These are phyloP conservation scores for Morelia viridis DNA, from an alignment of 2,797 vertebrate genomes.

Conservation along the genomic window DNA sequence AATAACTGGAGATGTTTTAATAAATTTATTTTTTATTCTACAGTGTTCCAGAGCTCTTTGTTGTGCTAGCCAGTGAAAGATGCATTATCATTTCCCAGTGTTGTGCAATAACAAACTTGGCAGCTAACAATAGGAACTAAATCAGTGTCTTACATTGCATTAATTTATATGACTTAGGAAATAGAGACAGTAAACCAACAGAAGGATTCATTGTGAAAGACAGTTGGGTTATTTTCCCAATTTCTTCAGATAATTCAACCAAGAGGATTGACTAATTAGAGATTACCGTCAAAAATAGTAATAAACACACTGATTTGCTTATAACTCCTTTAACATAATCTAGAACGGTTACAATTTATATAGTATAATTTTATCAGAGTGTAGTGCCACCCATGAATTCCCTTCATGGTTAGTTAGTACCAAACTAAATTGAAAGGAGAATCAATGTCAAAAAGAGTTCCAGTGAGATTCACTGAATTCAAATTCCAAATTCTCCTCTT, in stretches of 20 bases:
- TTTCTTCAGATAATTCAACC: neutral
- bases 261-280: neutral
- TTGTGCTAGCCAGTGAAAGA: neutral
- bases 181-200: neutral
- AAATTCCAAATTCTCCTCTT: neutral
- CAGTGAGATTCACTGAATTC: neutral
- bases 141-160: neutral
- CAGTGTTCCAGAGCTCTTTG: neutral
- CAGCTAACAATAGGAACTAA: neutral
- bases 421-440: too few species aligned
- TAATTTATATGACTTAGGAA: neutral
- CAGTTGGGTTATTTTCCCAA: neutral
- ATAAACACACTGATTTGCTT: too few species aligned
- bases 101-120: neutral
- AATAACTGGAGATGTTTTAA: neutral
- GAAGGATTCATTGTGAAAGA: neutral
- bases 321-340: too few species aligned
- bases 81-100: neutral
- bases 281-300: too few species aligned
- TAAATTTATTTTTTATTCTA: neutral
- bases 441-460: too few species aligned
- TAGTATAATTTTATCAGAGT: too few species aligned
- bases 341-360: too few species aligned
- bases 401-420: too few species aligned
- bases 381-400: too few species aligned